A percentile compares a stretch with the other conserved stretches of the same genome.
phyloP scores from a whole-genome alignment of 1,140 invertebrate species.

The Musca domestica region DNA sequence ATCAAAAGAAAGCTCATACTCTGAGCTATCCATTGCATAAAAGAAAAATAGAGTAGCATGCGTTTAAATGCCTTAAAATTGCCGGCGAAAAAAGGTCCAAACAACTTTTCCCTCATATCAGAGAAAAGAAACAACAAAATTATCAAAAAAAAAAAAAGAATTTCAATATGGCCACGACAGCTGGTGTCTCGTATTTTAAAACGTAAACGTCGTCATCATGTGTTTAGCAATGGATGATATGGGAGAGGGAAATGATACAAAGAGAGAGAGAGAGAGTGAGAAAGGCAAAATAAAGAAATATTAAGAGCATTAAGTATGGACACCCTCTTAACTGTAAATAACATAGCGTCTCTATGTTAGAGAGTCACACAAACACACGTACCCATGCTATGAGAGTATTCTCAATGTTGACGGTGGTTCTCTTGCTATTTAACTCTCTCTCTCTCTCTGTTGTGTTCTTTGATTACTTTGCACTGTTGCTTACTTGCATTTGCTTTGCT shows the following conservation, averaged over 20 bases:
- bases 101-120: background rate
- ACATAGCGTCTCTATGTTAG: slow-evolving; percentile 15
- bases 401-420: too few species aligned
- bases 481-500: background rate
- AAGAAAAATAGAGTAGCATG: background rate
- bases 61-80: background rate
- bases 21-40: background rate
- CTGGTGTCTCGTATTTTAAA: slow-evolving; percentile 8
- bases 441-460: background rate
- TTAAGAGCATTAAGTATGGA: background rate
- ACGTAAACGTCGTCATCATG: slow-evolving; percentile 1
- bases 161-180: slow-evolving; percentile 22
- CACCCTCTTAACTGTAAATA: background rate
- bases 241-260: background rate
- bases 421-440: background rate
- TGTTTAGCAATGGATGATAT: background rate
- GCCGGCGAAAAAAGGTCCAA: background rate
- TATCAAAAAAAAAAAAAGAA: slow-evolving; percentile 17
- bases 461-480: background rate
- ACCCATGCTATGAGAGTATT: background rate
- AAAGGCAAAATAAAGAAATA: background rate
- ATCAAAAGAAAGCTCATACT: slow-evolving; percentile 4
- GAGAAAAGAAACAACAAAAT: background rate
- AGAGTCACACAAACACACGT: background rate
- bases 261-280: background rate